Conservation (phyloP, 2,113 vertebrate genomes). For the Pygoscelis antarcticus region DNA sequence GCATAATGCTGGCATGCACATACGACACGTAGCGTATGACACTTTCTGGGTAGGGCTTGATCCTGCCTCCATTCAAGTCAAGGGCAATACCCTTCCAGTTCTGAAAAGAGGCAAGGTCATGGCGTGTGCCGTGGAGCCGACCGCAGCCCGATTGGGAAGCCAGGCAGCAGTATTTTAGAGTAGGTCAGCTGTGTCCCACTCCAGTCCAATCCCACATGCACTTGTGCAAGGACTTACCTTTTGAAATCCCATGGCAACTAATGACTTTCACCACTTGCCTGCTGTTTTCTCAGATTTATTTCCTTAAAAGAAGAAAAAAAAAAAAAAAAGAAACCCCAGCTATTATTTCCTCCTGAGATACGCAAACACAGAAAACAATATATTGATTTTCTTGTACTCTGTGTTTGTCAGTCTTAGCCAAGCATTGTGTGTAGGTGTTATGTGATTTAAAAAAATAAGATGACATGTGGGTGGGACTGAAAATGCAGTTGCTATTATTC, state of each 20-base stretch:
- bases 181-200: not conserved
- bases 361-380: not conserved
- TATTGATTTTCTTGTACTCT: not conserved
- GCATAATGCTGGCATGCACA: slow-evolving; percentile 41
- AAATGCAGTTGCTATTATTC: slow-evolving; percentile 45
- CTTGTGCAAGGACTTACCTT: not conserved
- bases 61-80: not conserved
- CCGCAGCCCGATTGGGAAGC: not conserved
- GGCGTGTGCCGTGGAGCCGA: not conserved
- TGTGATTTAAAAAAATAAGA: not conserved
- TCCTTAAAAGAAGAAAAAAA: not conserved
- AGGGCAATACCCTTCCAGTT: not conserved
- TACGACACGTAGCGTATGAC: not conserved
- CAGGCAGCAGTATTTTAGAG: not conserved
- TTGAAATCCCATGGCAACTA: not conserved
- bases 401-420: not conserved
- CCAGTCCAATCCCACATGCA: not conserved
- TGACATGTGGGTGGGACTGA: slow-evolving; percentile 45
- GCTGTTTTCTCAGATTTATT: not conserved
- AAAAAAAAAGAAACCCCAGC: not conserved
- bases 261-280: not conserved
- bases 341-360: not conserved
- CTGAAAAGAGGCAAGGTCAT: not conserved
- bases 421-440: slow-evolving; percentile 2
- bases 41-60: slow-evolving; percentile 13